These are phyloP conservation scores for Ornithoptera alexandrae DNA, from an alignment of 2,888 invertebrate species.

Conservation along the genomic window DNA sequence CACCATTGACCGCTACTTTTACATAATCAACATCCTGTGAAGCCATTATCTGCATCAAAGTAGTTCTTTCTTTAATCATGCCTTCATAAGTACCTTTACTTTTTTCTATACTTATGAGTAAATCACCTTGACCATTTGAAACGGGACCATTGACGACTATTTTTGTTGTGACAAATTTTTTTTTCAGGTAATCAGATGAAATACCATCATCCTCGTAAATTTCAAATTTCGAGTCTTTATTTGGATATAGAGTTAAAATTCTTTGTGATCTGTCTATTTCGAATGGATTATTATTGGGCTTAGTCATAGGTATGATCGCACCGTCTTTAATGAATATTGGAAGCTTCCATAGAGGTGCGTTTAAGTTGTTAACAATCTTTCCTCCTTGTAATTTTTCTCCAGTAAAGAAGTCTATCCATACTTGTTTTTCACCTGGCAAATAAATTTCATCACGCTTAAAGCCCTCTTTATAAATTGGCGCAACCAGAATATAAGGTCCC, in stretches of 20 bases:
- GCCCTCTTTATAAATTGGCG: slow-evolving; percentile 59
- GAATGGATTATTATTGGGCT: slow-evolving; percentile 63
- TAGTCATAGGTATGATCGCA: slow-evolving; percentile 66
- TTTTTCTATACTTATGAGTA: slow-evolving; percentile 55
- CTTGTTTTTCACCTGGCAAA: slow-evolving; percentile 56
- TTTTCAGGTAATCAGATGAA: slow-evolving; percentile 53
- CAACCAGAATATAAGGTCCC: slow-evolving; percentile 68
- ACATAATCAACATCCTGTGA: slow-evolving; percentile 47
- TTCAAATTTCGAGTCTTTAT: slow-evolving; percentile 48
- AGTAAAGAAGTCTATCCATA: slow-evolving; percentile 69
- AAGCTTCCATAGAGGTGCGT: slow-evolving; percentile 65
- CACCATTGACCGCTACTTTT: slow-evolving; percentile 54
- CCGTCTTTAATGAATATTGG: slow-evolving; percentile 69
- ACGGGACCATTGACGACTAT: slow-evolving; percentile 48
- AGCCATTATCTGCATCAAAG: slow-evolving; percentile 59
- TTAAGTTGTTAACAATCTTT: slow-evolving; percentile 59
- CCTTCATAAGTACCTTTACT: slow-evolving; percentile 55
- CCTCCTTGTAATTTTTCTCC: slow-evolving; percentile 69
- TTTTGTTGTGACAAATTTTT: slow-evolving; percentile 51
- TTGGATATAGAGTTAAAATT: slow-evolving; percentile 61
- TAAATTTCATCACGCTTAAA: slow-evolving; percentile 58
- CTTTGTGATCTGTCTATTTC: slow-evolving; percentile 58
- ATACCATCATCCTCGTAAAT: slow-evolving; percentile 72
- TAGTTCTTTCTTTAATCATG: slow-evolving; percentile 55
- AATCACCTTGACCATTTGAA: slow-evolving; percentile 47